phyloP scores from a whole-genome alignment of 2,888 invertebrate species.

The Pharmacophagus antenor region DNA sequence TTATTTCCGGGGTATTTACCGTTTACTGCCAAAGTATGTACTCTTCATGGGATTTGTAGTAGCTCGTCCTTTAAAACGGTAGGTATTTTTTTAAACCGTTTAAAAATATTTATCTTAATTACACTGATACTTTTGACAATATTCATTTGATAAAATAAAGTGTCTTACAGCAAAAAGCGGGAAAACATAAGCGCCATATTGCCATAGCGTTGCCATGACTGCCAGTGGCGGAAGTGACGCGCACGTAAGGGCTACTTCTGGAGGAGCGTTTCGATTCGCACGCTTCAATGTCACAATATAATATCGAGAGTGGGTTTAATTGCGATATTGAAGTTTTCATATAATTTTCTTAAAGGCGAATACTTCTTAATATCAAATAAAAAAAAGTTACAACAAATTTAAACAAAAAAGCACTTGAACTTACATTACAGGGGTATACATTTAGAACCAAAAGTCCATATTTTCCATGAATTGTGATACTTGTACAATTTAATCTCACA shows the following conservation, averaged over 20 bases:
- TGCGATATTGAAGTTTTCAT: slow-evolving; percentile 24
- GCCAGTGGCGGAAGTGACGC: slow-evolving; percentile 70
- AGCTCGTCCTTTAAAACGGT: too few species aligned
- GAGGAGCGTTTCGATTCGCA: slow-evolving; percentile 69
- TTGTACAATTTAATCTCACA: too few species aligned
- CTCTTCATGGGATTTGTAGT: too few species aligned
- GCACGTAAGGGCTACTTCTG: slow-evolving; percentile 77
- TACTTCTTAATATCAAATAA: too few species aligned
- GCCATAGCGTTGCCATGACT: slow-evolving; percentile 67
- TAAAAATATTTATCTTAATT: too few species aligned
- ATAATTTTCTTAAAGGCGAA: neutral
- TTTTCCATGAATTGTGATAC: neutral
- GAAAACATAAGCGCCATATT: slow-evolving; percentile 43
- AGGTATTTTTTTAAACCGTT: too few species aligned
- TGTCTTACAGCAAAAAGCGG: slow-evolving; percentile 58
- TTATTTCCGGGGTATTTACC: neutral
- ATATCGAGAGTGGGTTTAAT: slow-evolving; percentile 38
- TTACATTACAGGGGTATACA: neutral
- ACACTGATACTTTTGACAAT: neutral
- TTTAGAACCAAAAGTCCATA: neutral
- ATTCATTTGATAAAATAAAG: neutral
- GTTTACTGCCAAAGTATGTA: too few species aligned
- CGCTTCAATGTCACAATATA: slow-evolving; percentile 73
- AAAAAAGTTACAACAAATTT: neutral
- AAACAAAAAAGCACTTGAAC: neutral